Evolutionary conservation across 1,140 invertebrate genomes (phyloP).

Genomic region (Bombus picipes): DNA sequence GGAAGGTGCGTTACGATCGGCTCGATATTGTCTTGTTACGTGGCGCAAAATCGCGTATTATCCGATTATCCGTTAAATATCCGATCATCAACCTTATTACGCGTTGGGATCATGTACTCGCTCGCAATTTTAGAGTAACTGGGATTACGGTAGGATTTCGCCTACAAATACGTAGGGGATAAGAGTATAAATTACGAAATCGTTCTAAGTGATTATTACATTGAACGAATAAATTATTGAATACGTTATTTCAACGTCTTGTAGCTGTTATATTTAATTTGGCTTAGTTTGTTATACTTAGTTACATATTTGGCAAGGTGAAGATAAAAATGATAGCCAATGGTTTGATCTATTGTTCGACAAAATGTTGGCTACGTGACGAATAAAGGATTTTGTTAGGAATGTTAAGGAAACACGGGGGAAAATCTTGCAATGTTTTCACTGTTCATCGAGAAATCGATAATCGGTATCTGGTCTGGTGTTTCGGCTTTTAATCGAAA

Average conservation of each 20-base stretch:
- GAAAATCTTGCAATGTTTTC: too few species aligned
- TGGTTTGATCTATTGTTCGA: not conserved
- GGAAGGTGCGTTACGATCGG: constrained; percentile 16
- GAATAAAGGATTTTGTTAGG: too few species aligned
- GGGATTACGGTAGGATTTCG: not conserved
- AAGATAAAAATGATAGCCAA: too few species aligned
- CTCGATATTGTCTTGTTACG: constrained; percentile 23
- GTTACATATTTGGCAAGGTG: too few species aligned
- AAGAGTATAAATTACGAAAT: not conserved
- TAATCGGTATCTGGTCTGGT: too few species aligned
- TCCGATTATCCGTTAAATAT: not conserved
- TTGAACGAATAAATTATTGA: not conserved
- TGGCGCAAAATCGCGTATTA: constrained; percentile 6
- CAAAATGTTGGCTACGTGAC: not conserved
- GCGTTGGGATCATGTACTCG: not conserved
- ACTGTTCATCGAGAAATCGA: too few species aligned
- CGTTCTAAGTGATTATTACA: not conserved
- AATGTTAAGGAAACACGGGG: too few species aligned
- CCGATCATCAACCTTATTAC: not conserved
- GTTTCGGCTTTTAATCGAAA: not conserved
- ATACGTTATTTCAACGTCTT: too few species aligned
- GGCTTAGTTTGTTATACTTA: too few species aligned
- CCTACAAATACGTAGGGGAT: not conserved
- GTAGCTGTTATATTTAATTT: too few species aligned
- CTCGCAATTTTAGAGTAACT: not conserved